Conservation (phyloP, 2,797 vertebrate species). For the Gallirallus australis region DNA sequence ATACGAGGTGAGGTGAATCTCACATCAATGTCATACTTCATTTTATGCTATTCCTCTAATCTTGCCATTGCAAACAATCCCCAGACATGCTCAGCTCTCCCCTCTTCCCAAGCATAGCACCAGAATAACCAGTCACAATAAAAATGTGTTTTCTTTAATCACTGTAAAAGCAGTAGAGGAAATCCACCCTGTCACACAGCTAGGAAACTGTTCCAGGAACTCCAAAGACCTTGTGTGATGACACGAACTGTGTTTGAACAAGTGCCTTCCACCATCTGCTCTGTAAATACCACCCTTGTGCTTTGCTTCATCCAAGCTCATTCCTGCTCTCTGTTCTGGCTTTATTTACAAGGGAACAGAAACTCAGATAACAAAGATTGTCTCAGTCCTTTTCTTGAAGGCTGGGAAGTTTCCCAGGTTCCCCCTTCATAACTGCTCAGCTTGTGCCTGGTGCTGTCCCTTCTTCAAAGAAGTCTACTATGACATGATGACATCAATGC, state of each 20-base stretch:
- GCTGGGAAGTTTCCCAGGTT: background rate
- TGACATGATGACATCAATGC: accelerated
- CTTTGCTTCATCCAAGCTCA: background rate
- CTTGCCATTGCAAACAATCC: background rate
- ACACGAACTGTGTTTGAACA: background rate
- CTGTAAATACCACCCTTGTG: background rate
- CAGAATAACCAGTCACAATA: background rate
- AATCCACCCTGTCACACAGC: background rate
- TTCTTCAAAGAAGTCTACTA: background rate
- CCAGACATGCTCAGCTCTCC: background rate
- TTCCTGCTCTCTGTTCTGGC: background rate
- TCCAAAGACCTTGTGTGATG: background rate
- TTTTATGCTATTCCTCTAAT: background rate
- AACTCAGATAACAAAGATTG: background rate
- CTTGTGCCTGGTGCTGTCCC: accelerated
- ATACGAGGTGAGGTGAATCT: background rate
- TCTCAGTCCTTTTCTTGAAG: background rate
- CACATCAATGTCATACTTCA: background rate
- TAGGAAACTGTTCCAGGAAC: background rate
- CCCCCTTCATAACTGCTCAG: background rate
- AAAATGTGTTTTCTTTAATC: background rate
- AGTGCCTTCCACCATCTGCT: background rate
- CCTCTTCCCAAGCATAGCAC: background rate
- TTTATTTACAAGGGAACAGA: background rate
- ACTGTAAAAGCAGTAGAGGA: background rate